Conservation (phyloP, 2,113 vertebrate genomes). For the Dicrurus megarhynchus region DNA sequence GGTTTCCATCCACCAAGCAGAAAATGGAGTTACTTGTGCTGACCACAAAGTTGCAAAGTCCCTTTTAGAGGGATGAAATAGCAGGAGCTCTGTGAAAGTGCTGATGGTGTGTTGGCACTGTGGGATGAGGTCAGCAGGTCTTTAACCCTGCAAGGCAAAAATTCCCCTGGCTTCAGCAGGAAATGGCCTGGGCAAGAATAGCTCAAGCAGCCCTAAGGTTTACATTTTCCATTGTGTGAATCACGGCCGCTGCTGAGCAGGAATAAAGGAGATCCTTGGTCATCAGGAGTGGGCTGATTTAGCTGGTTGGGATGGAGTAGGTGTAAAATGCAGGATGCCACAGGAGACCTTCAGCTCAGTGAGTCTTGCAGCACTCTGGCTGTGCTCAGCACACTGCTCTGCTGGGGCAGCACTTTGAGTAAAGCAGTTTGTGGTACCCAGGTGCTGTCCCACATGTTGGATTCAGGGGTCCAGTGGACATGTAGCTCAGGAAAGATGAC, state of each 20-base stretch:
- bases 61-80: conserved; percentile 3
- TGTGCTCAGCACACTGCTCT: not conserved
- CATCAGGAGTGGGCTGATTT: not conserved
- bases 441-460: not conserved
- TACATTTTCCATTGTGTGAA: not conserved
- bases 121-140: conserved; percentile 33
- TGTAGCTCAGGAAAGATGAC: not conserved
- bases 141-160: conserved; percentile 44
- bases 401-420: not conserved
- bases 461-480: too few relatives aligned
- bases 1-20: not conserved
- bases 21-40: conserved; percentile 26
- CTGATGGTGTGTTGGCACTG: not conserved
- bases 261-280: not conserved
- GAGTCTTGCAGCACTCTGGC: fast-evolving
- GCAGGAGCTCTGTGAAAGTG: conserved; percentile 22
- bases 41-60: conserved; percentile 11
- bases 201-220: not conserved
- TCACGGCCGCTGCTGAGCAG: not conserved
- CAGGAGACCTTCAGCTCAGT: not conserved
- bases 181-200: not conserved
- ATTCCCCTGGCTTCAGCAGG: conserved; percentile 38
- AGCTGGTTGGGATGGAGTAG: not conserved
- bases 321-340: not conserved
- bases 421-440: not conserved